Base-by-base conservation (phyloP, 2,888 invertebrate species). In the Chromoteleia sp. region DNA sequence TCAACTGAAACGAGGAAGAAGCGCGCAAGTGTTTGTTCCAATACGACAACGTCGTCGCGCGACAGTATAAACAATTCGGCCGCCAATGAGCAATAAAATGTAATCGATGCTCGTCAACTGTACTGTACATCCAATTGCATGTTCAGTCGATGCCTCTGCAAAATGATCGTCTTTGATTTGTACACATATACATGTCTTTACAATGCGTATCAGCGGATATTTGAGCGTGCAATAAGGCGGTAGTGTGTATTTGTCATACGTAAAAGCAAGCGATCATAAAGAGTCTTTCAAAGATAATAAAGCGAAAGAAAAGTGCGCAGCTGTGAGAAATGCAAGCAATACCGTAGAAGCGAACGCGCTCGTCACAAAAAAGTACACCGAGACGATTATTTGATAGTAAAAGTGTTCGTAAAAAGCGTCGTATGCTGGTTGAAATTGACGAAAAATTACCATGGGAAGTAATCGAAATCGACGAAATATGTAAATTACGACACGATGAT, bases 241-340 rank as follows among this genome's bases (percentile, higher is more conserved):
- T 25, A 68, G 50, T 59, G 61, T 65, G 41, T 63, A 74, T 36
- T 74, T 80, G 70, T 68, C 59, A 80, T 73, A 75, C 65, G 75
- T 52, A 50, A 63, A 80, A 75, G 74, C 75, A 75, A 81, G 71
- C 75, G 65, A 50, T 59, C 43, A 43, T 45, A 54, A 59, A 71
- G 59, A 75, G 59, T 74, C 30, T 36, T 73, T 61, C 14, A 43
- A 68, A 61, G 52, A 68, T 48, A n/a, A n/a, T n/a, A 30, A 79
- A 79, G 73, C 70, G 65, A 70, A 74, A 80, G 74, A 80, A 75
- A 80, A 70, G 75, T 61, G 70, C 63, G 68, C 58, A 79, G 61
- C 63, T 61, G 67, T 63, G 48, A 73, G 59, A 63, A 58, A 59
- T 65, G 78, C 71, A 78, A 73, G 78, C 78, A 67, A 12, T 63